These are phyloP conservation scores for Motacilla alba DNA, from an alignment of 2,113 vertebrate species.

Conservation along the genomic window DNA sequence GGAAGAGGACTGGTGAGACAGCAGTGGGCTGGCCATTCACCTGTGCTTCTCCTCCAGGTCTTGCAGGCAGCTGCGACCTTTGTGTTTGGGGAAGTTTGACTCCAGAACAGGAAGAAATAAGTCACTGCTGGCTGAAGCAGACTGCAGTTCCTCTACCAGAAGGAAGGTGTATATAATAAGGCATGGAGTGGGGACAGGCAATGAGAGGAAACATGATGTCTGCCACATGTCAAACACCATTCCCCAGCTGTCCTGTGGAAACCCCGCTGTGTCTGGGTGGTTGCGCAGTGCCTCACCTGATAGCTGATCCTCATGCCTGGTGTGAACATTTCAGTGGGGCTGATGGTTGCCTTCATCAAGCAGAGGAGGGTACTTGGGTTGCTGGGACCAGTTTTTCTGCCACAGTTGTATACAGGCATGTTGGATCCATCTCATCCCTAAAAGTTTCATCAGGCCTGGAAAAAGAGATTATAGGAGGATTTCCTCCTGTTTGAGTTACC, in stretches of 20 bases:
- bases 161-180: not conserved
- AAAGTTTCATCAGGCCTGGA: not conserved
- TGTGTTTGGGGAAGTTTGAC: not conserved
- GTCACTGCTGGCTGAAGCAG: not conserved
- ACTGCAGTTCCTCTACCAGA: not conserved
- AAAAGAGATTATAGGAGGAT: not conserved
- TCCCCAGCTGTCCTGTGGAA: accelerated
- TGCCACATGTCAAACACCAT: accelerated
- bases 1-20: not conserved
- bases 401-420: not conserved
- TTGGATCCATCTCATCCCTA: not conserved
- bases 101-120: not conserved
- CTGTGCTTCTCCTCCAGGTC: not conserved
- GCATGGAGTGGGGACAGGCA: not conserved
- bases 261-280: accelerated
- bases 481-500: not conserved
- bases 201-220: accelerated
- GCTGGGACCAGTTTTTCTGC: not conserved
- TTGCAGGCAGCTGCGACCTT: too few species aligned
- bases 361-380: accelerated
- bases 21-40: not conserved
- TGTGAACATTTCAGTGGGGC: not conserved
- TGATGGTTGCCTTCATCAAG: not conserved
- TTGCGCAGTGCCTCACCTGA: not conserved
- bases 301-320: too few species aligned